Percentiles rank a stretch among this genome's conserved stretches.
phyloP scores from a whole-genome alignment of 2,888 invertebrate species.

The Eustalomyia histrio region DNA sequence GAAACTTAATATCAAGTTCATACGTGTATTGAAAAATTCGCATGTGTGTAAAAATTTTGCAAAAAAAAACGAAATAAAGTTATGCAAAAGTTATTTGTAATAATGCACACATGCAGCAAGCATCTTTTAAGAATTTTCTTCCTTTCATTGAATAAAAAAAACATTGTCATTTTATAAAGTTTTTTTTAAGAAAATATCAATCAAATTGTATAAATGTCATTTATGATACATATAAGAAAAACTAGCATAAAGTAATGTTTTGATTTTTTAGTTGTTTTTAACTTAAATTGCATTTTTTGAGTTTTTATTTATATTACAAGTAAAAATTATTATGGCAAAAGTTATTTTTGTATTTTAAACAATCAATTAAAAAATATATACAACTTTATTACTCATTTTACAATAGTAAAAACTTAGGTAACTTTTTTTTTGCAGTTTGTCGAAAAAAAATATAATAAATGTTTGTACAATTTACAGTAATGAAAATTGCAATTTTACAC shows the following conservation, averaged over 20 bases:
- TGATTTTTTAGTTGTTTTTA: no score
- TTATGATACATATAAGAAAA: background rate
- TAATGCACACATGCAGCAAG: background rate
- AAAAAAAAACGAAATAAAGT: background rate
- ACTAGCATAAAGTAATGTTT: no score
- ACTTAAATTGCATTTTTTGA: no score
- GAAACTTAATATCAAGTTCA: no score
- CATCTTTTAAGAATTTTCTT: background rate
- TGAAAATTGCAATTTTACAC: no score
- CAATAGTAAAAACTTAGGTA: no score
- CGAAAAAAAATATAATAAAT: no score
- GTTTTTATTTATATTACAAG: background rate
- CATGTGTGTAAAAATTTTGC: constrained; percentile 4
- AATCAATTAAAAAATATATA: no score
- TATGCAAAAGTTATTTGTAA: constrained; percentile 4
- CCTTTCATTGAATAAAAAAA: background rate
- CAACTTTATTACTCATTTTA: no score
- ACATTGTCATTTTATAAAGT: background rate
- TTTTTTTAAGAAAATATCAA: background rate
- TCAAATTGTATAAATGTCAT: background rate
- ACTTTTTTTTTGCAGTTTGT: no score
- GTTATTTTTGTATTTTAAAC: no score
- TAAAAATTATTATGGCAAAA: background rate
- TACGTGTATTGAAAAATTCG: background rate
- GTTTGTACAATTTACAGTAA: no score